Conservation (phyloP, 2,113 vertebrate genomes). For the Erinaceus europaeus region DNA sequence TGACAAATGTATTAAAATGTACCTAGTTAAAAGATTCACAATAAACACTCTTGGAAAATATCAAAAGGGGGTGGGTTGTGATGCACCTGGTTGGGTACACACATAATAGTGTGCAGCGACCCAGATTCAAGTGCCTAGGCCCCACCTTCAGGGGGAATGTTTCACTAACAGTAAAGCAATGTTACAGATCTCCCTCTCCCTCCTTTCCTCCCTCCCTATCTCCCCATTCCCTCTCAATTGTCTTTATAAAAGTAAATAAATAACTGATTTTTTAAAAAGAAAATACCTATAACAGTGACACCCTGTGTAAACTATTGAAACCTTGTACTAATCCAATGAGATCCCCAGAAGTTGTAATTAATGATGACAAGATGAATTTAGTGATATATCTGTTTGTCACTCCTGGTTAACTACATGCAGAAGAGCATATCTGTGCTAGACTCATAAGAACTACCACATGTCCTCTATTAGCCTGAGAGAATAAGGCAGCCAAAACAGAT, state of each 20-base stretch:
- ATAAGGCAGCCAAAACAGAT: background rate
- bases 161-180: too few species aligned
- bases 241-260: too few species aligned
- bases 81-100: too few species aligned
- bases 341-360: background rate
- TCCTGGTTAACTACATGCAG: background rate
- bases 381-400: background rate
- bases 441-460: background rate
- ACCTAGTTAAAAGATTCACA: constrained; percentile 1
- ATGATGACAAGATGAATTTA: background rate
- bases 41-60: too few species aligned
- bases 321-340: background rate
- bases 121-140: too few species aligned
- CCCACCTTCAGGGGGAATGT: too few species aligned
- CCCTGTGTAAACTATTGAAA: background rate
- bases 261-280: too few species aligned
- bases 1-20: background rate
- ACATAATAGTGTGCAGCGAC: too few species aligned
- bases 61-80: too few species aligned
- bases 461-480: background rate
- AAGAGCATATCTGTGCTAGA: background rate
- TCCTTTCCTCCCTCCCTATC: too few species aligned
- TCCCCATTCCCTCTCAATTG: too few species aligned
- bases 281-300: background rate
- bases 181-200: too few species aligned